phyloP scores from a whole-genome alignment of 1,140 invertebrate species.

The Periplaneta americana region DNA sequence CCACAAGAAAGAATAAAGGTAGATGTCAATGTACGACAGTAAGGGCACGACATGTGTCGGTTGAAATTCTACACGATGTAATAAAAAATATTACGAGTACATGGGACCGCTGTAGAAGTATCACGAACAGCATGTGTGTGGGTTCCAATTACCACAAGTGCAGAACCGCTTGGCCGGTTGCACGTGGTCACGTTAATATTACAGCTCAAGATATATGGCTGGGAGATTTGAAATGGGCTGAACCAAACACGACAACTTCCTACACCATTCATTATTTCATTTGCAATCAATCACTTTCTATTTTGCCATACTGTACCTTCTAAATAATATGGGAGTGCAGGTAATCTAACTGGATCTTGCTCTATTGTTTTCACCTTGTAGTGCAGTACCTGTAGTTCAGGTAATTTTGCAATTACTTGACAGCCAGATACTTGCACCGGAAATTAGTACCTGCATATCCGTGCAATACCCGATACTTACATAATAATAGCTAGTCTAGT shows the following conservation, averaged over 20 bases:
- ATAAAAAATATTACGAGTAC: background rate
- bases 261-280: background rate
- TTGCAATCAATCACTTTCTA: background rate
- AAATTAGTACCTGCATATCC: too few species aligned
- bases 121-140: background rate
- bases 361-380: background rate
- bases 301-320: background rate
- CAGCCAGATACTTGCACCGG: background rate
- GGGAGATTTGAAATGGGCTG: background rate
- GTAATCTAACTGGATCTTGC: background rate
- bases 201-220: background rate
- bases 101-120: background rate
- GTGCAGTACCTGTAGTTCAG: background rate
- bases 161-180: background rate
- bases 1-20: too few species aligned
- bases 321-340: background rate
- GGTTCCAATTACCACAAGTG: background rate
- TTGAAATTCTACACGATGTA: background rate
- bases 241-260: background rate
- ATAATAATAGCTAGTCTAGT: too few species aligned
- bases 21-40: too few species aligned
- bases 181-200: background rate
- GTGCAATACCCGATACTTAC: too few species aligned
- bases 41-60: background rate
- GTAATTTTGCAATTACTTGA: background rate